phyloP scores from a whole-genome alignment of 2,113 vertebrate species.

The Apodemus speciosus region DNA sequence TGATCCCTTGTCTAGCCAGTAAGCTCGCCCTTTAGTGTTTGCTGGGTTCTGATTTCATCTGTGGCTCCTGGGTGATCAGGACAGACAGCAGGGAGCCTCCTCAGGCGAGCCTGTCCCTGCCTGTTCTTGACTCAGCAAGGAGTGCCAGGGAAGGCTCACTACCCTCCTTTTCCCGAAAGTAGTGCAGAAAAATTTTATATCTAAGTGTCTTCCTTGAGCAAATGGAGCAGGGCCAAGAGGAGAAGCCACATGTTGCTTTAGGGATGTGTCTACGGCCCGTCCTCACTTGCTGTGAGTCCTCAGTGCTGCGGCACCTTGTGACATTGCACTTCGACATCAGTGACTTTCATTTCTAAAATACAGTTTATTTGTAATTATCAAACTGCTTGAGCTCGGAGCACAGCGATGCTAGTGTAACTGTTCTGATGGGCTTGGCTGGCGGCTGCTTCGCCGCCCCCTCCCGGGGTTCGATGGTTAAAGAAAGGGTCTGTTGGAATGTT shows the following conservation, averaged over 20 bases:
- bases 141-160: slow-evolving; percentile 80
- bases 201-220: slow-evolving; percentile 53
- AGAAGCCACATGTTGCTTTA: not conserved
- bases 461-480: not conserved
- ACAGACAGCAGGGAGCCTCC: slow-evolving; percentile 79
- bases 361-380: slow-evolving; percentile 17
- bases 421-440: slow-evolving; percentile 25
- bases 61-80: slow-evolving; percentile 80
- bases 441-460: not conserved
- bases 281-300: not conserved
- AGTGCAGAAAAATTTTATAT: slow-evolving; percentile 67
- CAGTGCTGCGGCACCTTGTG: not conserved
- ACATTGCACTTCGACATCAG: not conserved
- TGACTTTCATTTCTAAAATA: not conserved
- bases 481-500: not conserved
- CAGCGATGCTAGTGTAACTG: not conserved
- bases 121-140: slow-evolving; percentile 85
- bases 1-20: not conserved
- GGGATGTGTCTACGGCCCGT: not conserved
- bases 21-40: slow-evolving; percentile 29
- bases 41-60: slow-evolving; percentile 67
- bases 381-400: slow-evolving; percentile 8
- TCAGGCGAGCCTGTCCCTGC: slow-evolving; percentile 83
- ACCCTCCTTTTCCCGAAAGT: slow-evolving; percentile 83
- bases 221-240: not conserved